Conservation (phyloP, 2,888 invertebrate genomes). For the Drepanosiphum platanoidis region DNA sequence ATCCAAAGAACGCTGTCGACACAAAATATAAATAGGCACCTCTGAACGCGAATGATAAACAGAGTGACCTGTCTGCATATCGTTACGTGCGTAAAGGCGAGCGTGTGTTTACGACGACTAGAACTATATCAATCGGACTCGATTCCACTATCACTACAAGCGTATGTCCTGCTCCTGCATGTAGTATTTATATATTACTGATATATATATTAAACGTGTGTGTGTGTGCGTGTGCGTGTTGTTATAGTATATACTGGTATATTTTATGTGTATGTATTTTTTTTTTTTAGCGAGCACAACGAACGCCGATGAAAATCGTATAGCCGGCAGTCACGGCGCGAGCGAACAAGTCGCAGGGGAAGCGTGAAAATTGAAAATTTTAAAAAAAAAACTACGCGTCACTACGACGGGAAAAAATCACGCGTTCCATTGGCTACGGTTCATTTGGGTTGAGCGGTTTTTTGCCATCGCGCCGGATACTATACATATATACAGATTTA, state of each 20-base stretch:
- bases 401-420: slow-evolving; percentile 26
- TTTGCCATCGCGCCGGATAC: slow-evolving; percentile 29
- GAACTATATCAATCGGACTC: background rate
- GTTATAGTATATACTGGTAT: too few species aligned
- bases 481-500: background rate
- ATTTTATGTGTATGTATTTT: too few species aligned
- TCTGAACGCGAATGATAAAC: background rate
- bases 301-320: background rate
- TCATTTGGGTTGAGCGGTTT: slow-evolving; percentile 26
- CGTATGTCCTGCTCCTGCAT: too few species aligned
- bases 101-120: background rate
- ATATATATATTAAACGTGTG: background rate
- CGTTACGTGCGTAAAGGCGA: background rate
- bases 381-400: background rate
- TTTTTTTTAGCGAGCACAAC: background rate
- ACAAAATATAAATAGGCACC: background rate
- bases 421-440: slow-evolving; percentile 49
- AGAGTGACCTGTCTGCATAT: background rate
- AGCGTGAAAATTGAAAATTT: slow-evolving; percentile 34
- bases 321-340: background rate
- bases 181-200: too few species aligned
- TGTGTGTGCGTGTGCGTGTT: background rate
- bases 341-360: background rate
- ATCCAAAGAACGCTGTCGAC: background rate
- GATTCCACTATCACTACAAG: background rate